Evolutionary conservation across 2,888 invertebrate species (phyloP).

Genomic region (Chymomyza amoena): DNA sequence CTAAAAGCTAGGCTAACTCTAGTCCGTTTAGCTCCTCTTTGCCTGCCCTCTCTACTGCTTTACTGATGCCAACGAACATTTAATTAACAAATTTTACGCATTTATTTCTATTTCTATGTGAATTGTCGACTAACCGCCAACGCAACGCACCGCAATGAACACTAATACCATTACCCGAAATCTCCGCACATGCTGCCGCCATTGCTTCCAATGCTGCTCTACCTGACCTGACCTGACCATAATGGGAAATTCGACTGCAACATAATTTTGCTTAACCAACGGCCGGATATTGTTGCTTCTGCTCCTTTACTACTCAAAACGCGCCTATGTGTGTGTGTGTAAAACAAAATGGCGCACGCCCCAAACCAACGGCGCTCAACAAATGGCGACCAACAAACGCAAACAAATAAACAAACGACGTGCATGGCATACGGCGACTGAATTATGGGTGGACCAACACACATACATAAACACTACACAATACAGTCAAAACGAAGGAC

Average conservation of each 20-base stretch:
- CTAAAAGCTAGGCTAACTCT: slow-evolving; percentile 35
- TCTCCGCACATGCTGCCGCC: not conserved
- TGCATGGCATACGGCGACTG: slow-evolving; percentile 2
- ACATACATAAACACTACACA: slow-evolving; percentile 24
- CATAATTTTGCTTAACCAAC: slow-evolving; percentile 55
- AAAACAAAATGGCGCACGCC: slow-evolving; percentile 41
- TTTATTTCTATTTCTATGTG: slow-evolving; percentile 69
- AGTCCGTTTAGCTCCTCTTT: not conserved
- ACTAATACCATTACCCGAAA: slow-evolving; percentile 14
- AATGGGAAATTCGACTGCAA: slow-evolving; percentile 47
- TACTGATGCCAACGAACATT: slow-evolving; percentile 48
- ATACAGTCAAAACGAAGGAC: slow-evolving; percentile 86
- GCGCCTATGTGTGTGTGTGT: not conserved
- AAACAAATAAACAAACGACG: slow-evolving; percentile 26
- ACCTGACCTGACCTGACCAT: slow-evolving; percentile 45
- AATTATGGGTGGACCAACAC: slow-evolving; percentile 12
- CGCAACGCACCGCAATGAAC: slow-evolving; percentile 4
- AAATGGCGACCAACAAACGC: slow-evolving; percentile 8
- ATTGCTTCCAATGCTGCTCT: not conserved
- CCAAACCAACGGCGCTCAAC: not conserved
- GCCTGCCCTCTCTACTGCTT: not conserved
- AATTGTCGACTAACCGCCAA: slow-evolving; percentile 1
- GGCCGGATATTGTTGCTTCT: not conserved
- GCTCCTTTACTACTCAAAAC: not conserved
- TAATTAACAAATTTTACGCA: slow-evolving; percentile 72